Evolutionary conservation across 2,797 vertebrate genomes (phyloP).

Genomic region (Nyctalus aviator): DNA sequence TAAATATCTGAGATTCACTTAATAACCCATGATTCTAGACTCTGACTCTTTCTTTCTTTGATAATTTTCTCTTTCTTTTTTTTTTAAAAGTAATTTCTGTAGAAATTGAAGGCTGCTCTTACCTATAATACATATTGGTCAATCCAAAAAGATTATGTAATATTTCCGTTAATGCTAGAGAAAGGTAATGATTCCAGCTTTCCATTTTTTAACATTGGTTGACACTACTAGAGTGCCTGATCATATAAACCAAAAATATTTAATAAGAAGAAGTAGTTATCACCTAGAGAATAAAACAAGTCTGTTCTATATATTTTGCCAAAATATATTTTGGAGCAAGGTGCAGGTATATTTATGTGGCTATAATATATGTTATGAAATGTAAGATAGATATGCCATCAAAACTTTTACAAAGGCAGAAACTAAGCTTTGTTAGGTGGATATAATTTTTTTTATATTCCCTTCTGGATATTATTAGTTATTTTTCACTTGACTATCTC

Average conservation of each 20-base stretch:
- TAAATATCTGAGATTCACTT: not conserved
- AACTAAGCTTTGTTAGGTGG: not conserved
- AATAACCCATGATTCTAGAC: not conserved
- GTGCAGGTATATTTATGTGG: not conserved
- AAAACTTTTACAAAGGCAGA: not conserved
- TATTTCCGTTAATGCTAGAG: not conserved
- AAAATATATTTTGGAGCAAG: not conserved
- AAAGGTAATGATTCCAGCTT: not conserved
- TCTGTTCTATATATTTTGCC: not conserved
- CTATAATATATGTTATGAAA: not conserved
- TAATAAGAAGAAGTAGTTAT: not conserved
- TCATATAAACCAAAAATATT: not conserved
- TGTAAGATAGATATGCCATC: not conserved
- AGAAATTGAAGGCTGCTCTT: not conserved
- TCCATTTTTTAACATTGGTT: conserved; percentile 4
- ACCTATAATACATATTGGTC: not conserved
- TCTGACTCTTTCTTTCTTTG: not conserved
- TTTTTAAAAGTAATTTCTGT: not conserved
- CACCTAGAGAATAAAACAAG: not conserved
- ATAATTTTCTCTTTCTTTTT: not conserved
- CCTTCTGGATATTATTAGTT: not conserved
- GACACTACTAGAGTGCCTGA: not conserved
- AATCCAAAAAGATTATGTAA: not conserved
- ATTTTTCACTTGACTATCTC: conserved; percentile 51
- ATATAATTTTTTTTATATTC: not conserved